phyloP scores from a whole-genome alignment of 2,797 vertebrate genomes.

The Babyrousa celebensis region DNA sequence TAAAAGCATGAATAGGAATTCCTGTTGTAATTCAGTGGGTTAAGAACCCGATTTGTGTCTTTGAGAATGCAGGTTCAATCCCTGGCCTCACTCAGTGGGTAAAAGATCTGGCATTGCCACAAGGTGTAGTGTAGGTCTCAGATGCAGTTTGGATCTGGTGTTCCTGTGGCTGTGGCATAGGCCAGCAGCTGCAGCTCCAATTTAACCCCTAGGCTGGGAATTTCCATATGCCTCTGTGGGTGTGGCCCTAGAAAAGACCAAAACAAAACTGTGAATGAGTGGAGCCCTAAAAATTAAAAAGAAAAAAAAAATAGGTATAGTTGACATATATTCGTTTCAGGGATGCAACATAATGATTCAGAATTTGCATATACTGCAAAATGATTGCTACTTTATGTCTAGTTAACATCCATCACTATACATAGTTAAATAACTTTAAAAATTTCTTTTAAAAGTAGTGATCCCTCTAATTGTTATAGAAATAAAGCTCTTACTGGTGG shows the following conservation, averaged over 20 bases:
- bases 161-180: too few relatives aligned
- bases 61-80: too few relatives aligned
- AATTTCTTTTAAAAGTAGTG: background rate
- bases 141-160: too few relatives aligned
- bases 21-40: too few relatives aligned
- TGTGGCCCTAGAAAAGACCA: too few relatives aligned
- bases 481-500: conserved; percentile 32
- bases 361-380: conserved; percentile 29
- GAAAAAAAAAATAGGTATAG: background rate
- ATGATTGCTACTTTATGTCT: background rate
- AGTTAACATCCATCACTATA: conserved; percentile 11
- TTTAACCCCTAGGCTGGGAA: too few relatives aligned
- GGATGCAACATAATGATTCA: background rate
- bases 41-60: too few relatives aligned
- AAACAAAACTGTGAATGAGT: background rate
- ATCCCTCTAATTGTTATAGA: conserved; percentile 39
- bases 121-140: too few relatives aligned
- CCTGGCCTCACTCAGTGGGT: too few relatives aligned
- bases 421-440: background rate
- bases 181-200: too few relatives aligned
- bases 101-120: too few relatives aligned
- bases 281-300: background rate
- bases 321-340: background rate
- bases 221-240: too few relatives aligned
- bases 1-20: background rate